phyloP scores from a whole-genome alignment of 2,888 invertebrate genomes.

The Prostheceraeus crozeri region DNA sequence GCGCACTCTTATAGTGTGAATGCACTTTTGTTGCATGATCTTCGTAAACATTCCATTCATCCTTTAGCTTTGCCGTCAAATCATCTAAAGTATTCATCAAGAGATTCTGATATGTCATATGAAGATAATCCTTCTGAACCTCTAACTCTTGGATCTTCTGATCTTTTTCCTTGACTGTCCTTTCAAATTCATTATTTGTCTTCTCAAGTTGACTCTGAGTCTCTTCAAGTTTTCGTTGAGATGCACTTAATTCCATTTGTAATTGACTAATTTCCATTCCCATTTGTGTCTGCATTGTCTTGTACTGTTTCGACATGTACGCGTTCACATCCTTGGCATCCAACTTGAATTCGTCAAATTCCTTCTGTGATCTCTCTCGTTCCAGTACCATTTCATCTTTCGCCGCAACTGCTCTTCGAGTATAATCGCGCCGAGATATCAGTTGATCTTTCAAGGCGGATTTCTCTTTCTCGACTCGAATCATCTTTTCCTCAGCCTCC shows the following conservation, averaged over 20 bases:
- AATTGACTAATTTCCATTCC: conserved; percentile 30
- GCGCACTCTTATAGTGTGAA: conserved; percentile 28
- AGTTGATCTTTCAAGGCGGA: conserved; percentile 30
- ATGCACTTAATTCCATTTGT: conserved; percentile 17
- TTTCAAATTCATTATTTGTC: conserved; percentile 25
- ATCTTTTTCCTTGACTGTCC: conserved; percentile 30
- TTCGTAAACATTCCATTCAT: conserved; percentile 19
- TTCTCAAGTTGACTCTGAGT: conserved; percentile 20
- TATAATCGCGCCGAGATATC: conserved; percentile 29
- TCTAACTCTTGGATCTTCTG: conserved; percentile 31
- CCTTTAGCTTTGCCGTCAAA: conserved; percentile 3
- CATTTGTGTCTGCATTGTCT: conserved; percentile 35
- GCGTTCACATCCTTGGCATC: conserved; percentile 33
- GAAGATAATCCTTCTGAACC: conserved; percentile 34
- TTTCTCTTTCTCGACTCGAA: conserved; percentile 3
- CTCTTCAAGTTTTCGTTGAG: neutral
- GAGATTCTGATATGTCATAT: conserved; percentile 32
- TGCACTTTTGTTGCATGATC: conserved; percentile 16
- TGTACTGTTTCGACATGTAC: conserved; percentile 38
- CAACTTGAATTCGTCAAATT: conserved; percentile 28
- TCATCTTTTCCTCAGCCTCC: neutral
- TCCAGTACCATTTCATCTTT: conserved; percentile 11
- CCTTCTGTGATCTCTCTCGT: conserved; percentile 16
- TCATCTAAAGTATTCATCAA: conserved; percentile 18
- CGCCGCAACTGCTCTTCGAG: conserved; percentile 32